A percentile compares a stretch with the other conserved stretches of the same genome.
Evolutionary conservation across 1,140 invertebrate genomes (phyloP).

Genomic region (Diploscapter pachys): DNA sequence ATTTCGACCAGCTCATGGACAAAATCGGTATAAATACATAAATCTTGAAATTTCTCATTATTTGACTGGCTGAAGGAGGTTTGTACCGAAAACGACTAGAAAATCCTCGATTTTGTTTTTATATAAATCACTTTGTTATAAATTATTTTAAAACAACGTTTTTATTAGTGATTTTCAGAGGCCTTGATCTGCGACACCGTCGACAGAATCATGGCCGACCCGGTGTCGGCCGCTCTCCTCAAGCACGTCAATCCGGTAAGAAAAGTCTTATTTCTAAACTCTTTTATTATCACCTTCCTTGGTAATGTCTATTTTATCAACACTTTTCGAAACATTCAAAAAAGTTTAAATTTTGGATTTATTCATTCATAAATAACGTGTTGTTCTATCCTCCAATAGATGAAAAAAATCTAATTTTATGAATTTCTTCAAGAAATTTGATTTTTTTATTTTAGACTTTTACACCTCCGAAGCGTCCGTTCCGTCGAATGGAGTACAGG

Average conservation of each 20-base stretch:
- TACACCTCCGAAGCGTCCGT: constrained; percentile 79
- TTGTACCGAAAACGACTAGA: background rate
- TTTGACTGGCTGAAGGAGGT: background rate
- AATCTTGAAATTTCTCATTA: background rate
- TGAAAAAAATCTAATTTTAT: constrained; percentile 30
- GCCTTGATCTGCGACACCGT: constrained; percentile 93
- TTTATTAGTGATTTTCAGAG: constrained; percentile 27
- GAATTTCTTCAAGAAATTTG: background rate
- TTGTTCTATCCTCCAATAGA: background rate
- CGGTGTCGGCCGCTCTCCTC: constrained; percentile 73
- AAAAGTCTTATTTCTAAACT: constrained; percentile 21
- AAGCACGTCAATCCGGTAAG: constrained; percentile 81
- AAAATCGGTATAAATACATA: constrained; percentile 62
- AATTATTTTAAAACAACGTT: background rate
- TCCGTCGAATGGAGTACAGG: constrained; percentile 86
- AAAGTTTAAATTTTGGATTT: background rate
- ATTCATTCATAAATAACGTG: background rate
- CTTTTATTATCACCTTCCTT: constrained; percentile 8
- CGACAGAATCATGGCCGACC: constrained; percentile 80
- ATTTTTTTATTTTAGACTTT: constrained; percentile 67
- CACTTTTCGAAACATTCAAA: constrained; percentile 16
- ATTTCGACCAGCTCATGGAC: constrained; percentile 84
- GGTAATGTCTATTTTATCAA: constrained; percentile 11
- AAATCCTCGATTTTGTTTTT: background rate
- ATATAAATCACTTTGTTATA: background rate